Percentiles rank a stretch among this genome's conserved stretches.
Evolutionary conservation across 2,888 invertebrate genomes (phyloP).

Genomic region (Tinea semifulvella): DNA sequence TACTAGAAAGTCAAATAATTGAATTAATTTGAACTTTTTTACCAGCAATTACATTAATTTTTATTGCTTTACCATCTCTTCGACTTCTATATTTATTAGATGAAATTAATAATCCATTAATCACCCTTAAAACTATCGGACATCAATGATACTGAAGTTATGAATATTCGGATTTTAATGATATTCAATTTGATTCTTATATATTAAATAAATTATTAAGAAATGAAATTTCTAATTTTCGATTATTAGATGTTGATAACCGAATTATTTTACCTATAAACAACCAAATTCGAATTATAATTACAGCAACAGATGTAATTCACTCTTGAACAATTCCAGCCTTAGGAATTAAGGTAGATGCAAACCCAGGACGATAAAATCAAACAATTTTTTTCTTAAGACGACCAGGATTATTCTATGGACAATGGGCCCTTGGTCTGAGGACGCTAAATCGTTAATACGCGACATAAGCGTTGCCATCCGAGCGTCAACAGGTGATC

Average conservation of each 20-base stretch:
- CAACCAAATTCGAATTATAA: conserved; percentile 70
- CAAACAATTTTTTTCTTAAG: conserved; percentile 70
- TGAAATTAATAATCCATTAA: conserved; percentile 66
- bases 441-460: no score
- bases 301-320: conserved; percentile 71
- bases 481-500: no score
- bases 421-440: no score
- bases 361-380: conserved; percentile 71
- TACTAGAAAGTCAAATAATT: no score
- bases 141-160: conserved; percentile 75
- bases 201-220: conserved; percentile 58
- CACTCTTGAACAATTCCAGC: conserved; percentile 73
- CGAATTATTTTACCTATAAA: conserved; percentile 66
- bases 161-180: conserved; percentile 70
- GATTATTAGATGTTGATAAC: conserved; percentile 72
- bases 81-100: conserved; percentile 69
- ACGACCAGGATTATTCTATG: conserved; percentile 72
- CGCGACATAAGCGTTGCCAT: no score
- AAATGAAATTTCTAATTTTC: conserved; percentile 46
- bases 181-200: conserved; percentile 70
- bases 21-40: conserved; percentile 72
- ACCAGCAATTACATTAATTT: conserved; percentile 68
- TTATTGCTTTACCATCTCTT: conserved; percentile 70
- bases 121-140: conserved; percentile 71
- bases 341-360: conserved; percentile 72